A percentile compares a stretch with the other conserved stretches of the same genome.
Conservation (phyloP, 2,797 vertebrate genomes). For the Carapus acus region DNA sequence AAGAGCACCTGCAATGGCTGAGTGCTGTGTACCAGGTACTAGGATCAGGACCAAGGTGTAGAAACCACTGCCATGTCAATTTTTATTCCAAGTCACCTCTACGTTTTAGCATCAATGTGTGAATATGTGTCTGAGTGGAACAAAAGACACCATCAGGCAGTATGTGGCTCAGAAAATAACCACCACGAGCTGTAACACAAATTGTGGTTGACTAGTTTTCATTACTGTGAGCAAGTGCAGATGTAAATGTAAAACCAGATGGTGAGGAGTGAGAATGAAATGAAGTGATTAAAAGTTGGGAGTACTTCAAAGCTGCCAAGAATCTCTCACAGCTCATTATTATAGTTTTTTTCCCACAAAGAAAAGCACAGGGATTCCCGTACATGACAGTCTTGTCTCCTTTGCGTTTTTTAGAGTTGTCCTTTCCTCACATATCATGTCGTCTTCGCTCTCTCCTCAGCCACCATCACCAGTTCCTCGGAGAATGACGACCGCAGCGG, state of each 20-base stretch:
- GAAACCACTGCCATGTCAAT: background rate
- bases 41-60: background rate
- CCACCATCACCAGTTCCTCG: conserved; percentile 97
- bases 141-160: conserved; percentile 6
- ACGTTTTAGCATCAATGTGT: no score
- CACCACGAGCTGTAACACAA: conserved; percentile 26
- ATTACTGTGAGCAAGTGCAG: conserved; percentile 26
- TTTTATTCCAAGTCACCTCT: no score
- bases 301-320: conserved; percentile 37
- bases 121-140: no score
- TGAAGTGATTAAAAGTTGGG: conserved; percentile 29
- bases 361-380: conserved; percentile 33
- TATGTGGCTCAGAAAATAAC: conserved; percentile 23
- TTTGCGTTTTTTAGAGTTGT: background rate
- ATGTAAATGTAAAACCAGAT: conserved; percentile 40
- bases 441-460: conserved; percentile 59
- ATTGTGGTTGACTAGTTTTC: conserved; percentile 29
- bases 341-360: conserved; percentile 27
- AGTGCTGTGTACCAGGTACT: background rate
- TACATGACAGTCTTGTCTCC: conserved; percentile 7
- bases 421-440: conserved; percentile 5
- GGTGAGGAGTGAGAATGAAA: conserved; percentile 45
- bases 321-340: conserved; percentile 38
- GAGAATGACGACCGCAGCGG: conserved; percentile 98
- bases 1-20: background rate